Percentiles rank a stretch among this genome's conserved stretches.
These are phyloP conservation scores for Cydia splendana DNA, from an alignment of 1,140 invertebrate genomes.

Conservation along the genomic window DNA sequence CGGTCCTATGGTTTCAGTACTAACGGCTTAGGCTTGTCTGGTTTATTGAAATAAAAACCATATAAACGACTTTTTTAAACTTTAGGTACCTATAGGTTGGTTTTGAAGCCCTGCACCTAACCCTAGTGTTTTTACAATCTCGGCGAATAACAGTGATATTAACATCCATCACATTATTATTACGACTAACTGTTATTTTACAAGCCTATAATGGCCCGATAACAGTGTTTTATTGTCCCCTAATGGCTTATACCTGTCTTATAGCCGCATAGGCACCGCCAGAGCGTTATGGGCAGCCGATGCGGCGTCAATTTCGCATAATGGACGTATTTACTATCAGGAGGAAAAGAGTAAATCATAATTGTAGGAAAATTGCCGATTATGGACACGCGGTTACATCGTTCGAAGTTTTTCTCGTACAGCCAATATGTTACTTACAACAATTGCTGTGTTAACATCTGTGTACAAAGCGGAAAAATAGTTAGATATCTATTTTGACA, in stretches of 20 bases:
- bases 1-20: too few relatives aligned
- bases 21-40: too few relatives aligned
- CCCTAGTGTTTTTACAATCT: constrained; percentile 41
- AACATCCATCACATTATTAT: constrained; percentile 76
- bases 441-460: neutral
- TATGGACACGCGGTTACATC: constrained; percentile 4
- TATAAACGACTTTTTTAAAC: neutral
- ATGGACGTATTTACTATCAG: constrained; percentile 71
- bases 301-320: constrained; percentile 71
- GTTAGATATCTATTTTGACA: neutral
- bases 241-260: constrained; percentile 79
- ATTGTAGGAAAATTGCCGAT: constrained; percentile 25
- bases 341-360: constrained; percentile 28
- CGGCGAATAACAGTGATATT: constrained; percentile 70
- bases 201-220: constrained; percentile 76
- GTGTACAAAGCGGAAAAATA: neutral
- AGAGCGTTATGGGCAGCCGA: constrained; percentile 72
- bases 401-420: neutral
- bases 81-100: neutral
- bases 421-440: neutral
- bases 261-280: constrained; percentile 49
- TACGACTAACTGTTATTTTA: constrained; percentile 79
- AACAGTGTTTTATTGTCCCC: constrained; percentile 78
- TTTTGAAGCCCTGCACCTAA: neutral
- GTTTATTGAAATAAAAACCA: too few relatives aligned